Percentiles rank a stretch among this genome's conserved stretches.
Conservation (phyloP, 2,113 vertebrate species). For the Anas platyrhynchos region DNA sequence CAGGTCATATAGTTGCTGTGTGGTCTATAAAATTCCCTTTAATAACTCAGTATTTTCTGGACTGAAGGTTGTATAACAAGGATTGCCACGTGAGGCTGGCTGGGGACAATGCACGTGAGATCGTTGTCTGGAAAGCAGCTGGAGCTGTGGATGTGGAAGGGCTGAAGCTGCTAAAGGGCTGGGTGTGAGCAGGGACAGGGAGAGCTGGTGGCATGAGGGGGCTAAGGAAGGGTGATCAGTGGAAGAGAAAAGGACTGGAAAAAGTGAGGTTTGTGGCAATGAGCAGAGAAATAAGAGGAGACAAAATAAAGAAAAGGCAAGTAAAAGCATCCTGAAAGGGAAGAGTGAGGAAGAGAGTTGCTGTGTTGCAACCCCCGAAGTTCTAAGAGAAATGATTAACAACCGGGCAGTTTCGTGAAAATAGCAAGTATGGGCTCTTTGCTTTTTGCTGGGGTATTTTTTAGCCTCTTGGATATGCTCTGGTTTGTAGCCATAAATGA, state of each 20-base stretch:
- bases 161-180: neutral
- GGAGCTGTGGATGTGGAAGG: neutral
- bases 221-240: neutral
- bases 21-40: neutral
- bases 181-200: neutral
- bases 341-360: neutral
- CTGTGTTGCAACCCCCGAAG: fast-evolving
- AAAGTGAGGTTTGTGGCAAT: neutral
- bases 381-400: neutral
- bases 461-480: neutral
- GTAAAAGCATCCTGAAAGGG: neutral
- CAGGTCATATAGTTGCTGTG: neutral
- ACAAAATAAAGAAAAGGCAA: neutral
- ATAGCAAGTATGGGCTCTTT: neutral
- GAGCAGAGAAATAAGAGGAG: neutral
- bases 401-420: neutral
- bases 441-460: neutral
- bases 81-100: neutral
- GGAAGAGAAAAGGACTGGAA: neutral
- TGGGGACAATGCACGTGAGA: neutral
- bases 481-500: neutral
- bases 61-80: neutral
- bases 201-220: neutral
- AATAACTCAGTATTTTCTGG: neutral
- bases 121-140: conserved; percentile 47